Conservation (phyloP, 2,113 vertebrate species). For the Actenoides hombroni region DNA sequence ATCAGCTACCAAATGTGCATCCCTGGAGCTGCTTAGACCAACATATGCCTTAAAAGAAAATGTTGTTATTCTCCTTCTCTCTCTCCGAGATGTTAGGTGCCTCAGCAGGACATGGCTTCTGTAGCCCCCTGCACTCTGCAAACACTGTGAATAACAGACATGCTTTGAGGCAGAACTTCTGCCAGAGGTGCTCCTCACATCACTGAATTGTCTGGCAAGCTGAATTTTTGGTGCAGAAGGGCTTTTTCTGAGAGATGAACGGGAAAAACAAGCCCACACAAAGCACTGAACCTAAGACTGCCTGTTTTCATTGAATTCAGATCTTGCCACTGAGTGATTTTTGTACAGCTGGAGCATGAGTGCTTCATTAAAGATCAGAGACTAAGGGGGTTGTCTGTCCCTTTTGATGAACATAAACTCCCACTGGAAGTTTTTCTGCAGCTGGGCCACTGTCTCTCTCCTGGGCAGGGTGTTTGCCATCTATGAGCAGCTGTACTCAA, state of each 20-base stretch:
- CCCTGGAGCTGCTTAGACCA: background rate
- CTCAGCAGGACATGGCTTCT: background rate
- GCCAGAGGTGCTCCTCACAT: background rate
- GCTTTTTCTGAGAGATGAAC: background rate
- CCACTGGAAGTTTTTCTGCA: background rate
- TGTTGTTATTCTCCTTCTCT: background rate
- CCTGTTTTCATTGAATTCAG: background rate
- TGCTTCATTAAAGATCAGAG: background rate
- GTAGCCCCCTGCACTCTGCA: background rate
- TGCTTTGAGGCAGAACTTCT: slow-evolving; percentile 1
- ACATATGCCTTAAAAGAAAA: background rate
- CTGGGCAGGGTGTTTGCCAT: background rate
- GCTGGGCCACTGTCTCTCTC: background rate
- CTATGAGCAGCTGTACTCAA: background rate
- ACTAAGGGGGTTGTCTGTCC: background rate
- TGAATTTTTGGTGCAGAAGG: background rate
- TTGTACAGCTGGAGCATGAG: background rate
- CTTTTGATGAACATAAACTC: background rate
- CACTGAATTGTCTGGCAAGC: background rate
- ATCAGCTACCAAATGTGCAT: background rate
- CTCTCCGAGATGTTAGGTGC: background rate
- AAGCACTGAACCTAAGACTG: background rate
- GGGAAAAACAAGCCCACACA: background rate
- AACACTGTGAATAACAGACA: background rate
- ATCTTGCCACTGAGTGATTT: background rate